A percentile compares a stretch with the other conserved stretches of the same genome.
phyloP scores from a whole-genome alignment of 2,797 vertebrate genomes.

The Margarornis squamiger region DNA sequence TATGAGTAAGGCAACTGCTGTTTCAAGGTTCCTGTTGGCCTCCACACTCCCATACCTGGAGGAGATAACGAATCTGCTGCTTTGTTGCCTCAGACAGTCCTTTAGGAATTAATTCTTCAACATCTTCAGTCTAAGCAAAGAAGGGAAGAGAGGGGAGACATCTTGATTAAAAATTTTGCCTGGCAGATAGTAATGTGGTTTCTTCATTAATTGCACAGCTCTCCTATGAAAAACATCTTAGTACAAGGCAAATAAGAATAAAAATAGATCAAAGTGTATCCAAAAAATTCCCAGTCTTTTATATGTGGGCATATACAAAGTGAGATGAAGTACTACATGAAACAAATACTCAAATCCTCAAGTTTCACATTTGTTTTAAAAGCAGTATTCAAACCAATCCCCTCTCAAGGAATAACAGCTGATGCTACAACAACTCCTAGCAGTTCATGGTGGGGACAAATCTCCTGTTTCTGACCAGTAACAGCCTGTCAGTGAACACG shows the following conservation, averaged over 20 bases:
- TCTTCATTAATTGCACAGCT: slow-evolving; percentile 16
- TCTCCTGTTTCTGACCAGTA: background rate
- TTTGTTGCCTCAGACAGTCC: slow-evolving; percentile 93
- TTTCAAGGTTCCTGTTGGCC: accelerated
- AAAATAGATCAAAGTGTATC: slow-evolving; percentile 40
- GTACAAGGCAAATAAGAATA: slow-evolving; percentile 17
- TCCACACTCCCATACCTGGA: slow-evolving; percentile 81
- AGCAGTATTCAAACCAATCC: background rate
- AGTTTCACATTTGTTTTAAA: background rate
- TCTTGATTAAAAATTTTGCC: slow-evolving; percentile 28
- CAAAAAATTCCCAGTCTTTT: background rate
- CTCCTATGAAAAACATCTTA: background rate
- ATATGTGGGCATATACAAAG: background rate
- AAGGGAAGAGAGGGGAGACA: slow-evolving; percentile 39
- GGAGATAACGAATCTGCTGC: slow-evolving; percentile 95
- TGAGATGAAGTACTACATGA: background rate
- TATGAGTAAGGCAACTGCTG: accelerated
- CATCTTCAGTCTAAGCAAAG: slow-evolving; percentile 78
- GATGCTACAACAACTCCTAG: background rate
- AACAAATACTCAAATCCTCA: background rate
- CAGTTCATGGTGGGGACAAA: background rate
- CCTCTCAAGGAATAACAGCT: background rate
- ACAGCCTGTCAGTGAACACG: background rate
- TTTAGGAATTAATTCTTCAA: slow-evolving; percentile 91
- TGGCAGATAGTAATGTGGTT: background rate